A percentile compares a stretch with the other conserved stretches of the same genome.
phyloP scores from a whole-genome alignment of 1,140 invertebrate genomes.

The Leptinotarsa lineolata region DNA sequence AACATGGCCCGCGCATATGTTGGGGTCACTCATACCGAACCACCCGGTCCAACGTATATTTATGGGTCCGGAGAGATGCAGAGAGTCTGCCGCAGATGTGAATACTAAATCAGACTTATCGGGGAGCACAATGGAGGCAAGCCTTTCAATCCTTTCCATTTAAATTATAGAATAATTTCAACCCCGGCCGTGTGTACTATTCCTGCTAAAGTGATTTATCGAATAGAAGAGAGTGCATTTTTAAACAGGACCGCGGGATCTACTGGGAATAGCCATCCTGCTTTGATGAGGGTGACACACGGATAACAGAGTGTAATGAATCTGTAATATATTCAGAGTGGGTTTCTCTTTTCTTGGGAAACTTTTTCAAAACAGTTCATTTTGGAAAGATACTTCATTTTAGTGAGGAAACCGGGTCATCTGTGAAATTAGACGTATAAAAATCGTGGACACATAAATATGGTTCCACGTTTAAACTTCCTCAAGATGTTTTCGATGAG shows the following conservation, averaged over 20 bases:
- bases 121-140: slow-evolving; percentile 13
- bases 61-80: slow-evolving; percentile 16
- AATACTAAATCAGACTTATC: slow-evolving; percentile 25
- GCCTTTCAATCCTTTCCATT: slow-evolving; percentile 15
- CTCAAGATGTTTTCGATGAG: too few relatives aligned
- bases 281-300: too few relatives aligned
- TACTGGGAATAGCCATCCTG: too few relatives aligned
- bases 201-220: neutral
- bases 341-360: too few relatives aligned
- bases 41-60: slow-evolving; percentile 15
- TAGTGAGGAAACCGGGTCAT: too few relatives aligned
- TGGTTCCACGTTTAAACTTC: too few relatives aligned
- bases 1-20: slow-evolving; percentile 21
- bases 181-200: neutral
- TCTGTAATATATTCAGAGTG: too few relatives aligned
- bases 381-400: too few relatives aligned
- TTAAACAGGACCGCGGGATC: neutral
- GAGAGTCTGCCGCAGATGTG: slow-evolving; percentile 12
- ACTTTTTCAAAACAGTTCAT: too few relatives aligned
- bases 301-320: too few relatives aligned
- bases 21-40: slow-evolving; percentile 4
- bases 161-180: slow-evolving; percentile 10
- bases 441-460: too few relatives aligned
- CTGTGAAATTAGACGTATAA: too few relatives aligned
- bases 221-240: neutral